Evolutionary conservation across 30 jellyfish, hydroid and myxozoan species (phyloP).

Genomic region (Euphysa ruthae): DNA sequence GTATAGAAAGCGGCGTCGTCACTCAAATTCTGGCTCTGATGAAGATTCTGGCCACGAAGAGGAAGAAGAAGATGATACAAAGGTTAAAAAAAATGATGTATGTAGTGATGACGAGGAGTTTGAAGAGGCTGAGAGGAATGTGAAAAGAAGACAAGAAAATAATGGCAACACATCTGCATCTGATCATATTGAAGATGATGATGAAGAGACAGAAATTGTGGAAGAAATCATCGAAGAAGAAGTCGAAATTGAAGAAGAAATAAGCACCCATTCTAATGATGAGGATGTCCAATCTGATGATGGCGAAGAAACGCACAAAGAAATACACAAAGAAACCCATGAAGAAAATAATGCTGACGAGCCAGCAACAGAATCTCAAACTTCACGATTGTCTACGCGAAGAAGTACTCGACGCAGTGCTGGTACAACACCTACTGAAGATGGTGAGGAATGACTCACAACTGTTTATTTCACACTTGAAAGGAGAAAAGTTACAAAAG

Average conservation of each 20-base stretch:
- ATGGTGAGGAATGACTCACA: too few relatives aligned
- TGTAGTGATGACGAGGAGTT: slow-evolving; percentile 32
- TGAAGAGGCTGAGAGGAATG: slow-evolving; percentile 37
- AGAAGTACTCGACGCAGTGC: too few relatives aligned
- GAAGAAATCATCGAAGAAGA: slow-evolving; percentile 32
- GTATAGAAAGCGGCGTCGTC: slow-evolving; percentile 25
- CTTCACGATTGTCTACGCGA: too few relatives aligned
- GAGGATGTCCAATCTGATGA: slow-evolving; percentile 22
- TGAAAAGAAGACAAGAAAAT: slow-evolving; percentile 24
- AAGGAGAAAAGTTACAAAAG: too few relatives aligned
- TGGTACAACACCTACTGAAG: too few relatives aligned
- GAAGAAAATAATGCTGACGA: too few relatives aligned
- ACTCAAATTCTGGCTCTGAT: slow-evolving; percentile 19
- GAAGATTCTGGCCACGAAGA: slow-evolving; percentile 18
- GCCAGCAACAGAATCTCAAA: too few relatives aligned
- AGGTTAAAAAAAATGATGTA: neutral
- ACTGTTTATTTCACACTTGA: too few relatives aligned
- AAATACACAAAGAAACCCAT: too few relatives aligned
- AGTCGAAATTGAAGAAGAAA: slow-evolving; percentile 25
- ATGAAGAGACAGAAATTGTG: slow-evolving; percentile 16
- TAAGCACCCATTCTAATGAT: slow-evolving; percentile 27
- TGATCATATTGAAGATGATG: too few relatives aligned
- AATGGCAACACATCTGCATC: slow-evolving; percentile 16
- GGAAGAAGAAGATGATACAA: neutral
- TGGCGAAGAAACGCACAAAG: too few relatives aligned